These are phyloP conservation scores for Sycophila sp. DNA, from an alignment of 1,140 invertebrate genomes.

Conservation along the genomic window DNA sequence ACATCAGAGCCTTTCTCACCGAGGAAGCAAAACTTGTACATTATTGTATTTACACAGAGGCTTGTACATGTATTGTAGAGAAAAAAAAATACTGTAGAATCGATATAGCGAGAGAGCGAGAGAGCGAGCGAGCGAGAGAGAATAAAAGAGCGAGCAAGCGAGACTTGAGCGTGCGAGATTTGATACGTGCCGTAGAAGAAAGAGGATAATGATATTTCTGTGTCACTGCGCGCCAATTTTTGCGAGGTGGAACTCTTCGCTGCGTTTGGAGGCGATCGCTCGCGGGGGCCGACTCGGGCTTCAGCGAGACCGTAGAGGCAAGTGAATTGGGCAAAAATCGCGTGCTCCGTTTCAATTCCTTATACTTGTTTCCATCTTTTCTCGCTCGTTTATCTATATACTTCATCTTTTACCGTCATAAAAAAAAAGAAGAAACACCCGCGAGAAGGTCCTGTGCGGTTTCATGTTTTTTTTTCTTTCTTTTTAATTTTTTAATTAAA, in stretches of 20 bases:
- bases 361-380: no score
- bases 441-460: neutral
- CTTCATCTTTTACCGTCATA: no score
- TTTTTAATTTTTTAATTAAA: no score
- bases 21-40: conserved; percentile 62
- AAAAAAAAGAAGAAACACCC: no score
- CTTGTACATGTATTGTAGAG: conserved; percentile 57
- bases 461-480: neutral
- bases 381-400: no score
- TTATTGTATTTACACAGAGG: conserved; percentile 63
- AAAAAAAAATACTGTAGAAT: conserved; percentile 40
- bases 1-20: no score
- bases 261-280: neutral
- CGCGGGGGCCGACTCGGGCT: no score
- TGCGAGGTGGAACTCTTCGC: conserved; percentile 19
- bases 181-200: no score
- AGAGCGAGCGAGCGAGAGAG: conserved; percentile 27
- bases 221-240: conserved; percentile 21
- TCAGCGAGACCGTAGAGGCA: no score
- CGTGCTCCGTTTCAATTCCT: no score
- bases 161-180: conserved; percentile 17
- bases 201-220: neutral
- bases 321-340: no score
- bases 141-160: conserved; percentile 14
- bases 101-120: conserved; percentile 2